phyloP scores from a whole-genome alignment of 1,140 invertebrate species.

The Delia radicum region DNA sequence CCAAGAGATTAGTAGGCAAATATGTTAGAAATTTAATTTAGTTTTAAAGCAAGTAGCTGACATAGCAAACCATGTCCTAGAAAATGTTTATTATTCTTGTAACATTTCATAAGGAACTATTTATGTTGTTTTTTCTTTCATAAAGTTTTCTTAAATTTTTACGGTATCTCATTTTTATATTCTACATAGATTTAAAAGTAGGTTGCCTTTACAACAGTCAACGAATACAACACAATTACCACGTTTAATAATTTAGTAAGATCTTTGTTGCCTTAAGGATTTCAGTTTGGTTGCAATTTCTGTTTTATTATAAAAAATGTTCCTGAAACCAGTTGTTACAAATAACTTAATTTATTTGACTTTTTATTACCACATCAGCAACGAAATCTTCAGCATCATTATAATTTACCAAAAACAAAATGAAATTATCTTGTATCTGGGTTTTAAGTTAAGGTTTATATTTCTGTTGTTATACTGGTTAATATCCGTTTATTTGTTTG shows the following conservation, averaged over 20 bases:
- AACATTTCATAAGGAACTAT: no score
- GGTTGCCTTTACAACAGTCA: no score
- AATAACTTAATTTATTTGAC: constrained; percentile 5
- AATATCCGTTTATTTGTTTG: background rate
- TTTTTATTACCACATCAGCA: background rate
- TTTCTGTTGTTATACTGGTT: background rate
- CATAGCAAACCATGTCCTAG: background rate
- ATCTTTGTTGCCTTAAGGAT: background rate
- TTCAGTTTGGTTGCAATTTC: background rate
- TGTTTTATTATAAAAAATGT: background rate
- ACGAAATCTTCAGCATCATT: background rate
- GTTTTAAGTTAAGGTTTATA: no score
- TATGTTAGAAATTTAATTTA: background rate
- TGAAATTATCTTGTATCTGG: no score
- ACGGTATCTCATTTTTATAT: no score
- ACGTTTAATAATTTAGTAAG: background rate
- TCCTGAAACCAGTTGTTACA: background rate
- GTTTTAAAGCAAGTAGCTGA: background rate
- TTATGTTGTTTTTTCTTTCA: no score
- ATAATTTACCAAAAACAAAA: background rate
- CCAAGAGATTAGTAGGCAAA: background rate
- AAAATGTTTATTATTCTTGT: no score
- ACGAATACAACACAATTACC: no score
- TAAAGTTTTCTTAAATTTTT: no score
- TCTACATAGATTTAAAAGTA: no score